Conservation (phyloP, 2,888 invertebrate genomes). For the Drosophila subquinaria region DNA sequence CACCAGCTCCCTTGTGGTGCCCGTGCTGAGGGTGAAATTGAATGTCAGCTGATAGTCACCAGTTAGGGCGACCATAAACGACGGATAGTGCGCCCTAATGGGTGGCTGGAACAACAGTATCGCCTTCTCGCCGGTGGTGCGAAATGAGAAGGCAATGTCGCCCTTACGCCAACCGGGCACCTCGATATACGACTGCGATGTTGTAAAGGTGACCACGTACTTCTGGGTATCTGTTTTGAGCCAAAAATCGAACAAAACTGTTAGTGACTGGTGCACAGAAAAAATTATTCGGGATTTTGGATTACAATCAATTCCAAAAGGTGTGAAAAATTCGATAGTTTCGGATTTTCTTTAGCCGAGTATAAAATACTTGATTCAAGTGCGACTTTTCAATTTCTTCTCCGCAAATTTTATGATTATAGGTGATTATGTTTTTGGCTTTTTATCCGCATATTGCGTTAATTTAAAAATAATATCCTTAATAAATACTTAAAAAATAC, state of each 20-base stretch:
- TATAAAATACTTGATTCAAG: too few species aligned
- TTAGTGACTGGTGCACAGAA: not conserved
- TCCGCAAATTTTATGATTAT: too few species aligned
- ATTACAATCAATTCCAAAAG: too few species aligned
- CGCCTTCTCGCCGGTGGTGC: conserved; percentile 95
- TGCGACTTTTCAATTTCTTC: too few species aligned
- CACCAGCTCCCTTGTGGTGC: conserved; percentile 92
- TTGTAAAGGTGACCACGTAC: conserved; percentile 97
- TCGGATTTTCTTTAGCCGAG: too few species aligned
- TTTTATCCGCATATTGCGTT: too few species aligned
- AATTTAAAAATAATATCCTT: too few species aligned
- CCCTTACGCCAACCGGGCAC: conserved; percentile 97
- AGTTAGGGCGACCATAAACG: conserved; percentile 95
- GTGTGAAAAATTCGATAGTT: too few species aligned
- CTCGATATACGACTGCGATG: conserved; percentile 96
- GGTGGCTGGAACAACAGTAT: conserved; percentile 96
- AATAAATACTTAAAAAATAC: too few species aligned
- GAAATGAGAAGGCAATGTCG: conserved; percentile 96
- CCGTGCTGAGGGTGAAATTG: conserved; percentile 95
- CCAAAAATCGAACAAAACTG: conserved; percentile 16
- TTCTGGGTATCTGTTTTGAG: conserved; percentile 91
- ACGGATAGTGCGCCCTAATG: conserved; percentile 94
- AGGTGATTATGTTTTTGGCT: too few species aligned
- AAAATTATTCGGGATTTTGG: too few species aligned
- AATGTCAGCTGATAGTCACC: conserved; percentile 95